Evolutionary conservation across 1,140 invertebrate genomes (phyloP).

Genomic region (Heliconius hewitsoni): DNA sequence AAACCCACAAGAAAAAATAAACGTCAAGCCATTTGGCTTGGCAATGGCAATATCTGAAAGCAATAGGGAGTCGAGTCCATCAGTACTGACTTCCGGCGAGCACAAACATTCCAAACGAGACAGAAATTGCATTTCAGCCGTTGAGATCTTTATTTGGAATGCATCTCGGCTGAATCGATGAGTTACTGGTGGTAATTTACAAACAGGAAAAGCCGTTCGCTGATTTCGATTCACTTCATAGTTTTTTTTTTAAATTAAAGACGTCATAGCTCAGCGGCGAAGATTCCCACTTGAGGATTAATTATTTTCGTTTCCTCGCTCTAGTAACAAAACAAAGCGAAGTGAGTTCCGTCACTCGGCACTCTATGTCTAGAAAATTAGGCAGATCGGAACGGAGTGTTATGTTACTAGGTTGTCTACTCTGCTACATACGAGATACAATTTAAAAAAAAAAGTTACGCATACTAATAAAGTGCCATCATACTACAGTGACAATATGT

Average conservation of each 20-base stretch:
- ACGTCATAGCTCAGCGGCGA: too few species aligned
- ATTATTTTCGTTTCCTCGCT: too few species aligned
- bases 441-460: too few species aligned
- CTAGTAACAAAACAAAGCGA: too few species aligned
- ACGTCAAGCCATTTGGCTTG: neutral
- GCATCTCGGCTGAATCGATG: conserved; percentile 15
- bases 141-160: conserved; percentile 25
- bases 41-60: conserved; percentile 41
- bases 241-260: neutral
- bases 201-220: conserved; percentile 7
- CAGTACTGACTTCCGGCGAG: conserved; percentile 32
- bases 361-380: too few species aligned
- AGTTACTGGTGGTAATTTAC: conserved; percentile 13
- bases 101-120: conserved; percentile 24
- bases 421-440: too few species aligned
- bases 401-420: too few species aligned
- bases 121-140: conserved; percentile 31
- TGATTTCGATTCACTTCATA: neutral
- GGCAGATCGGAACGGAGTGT: too few species aligned
- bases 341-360: too few species aligned
- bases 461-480: too few species aligned
- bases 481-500: too few species aligned
- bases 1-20: neutral
- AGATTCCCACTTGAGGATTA: too few species aligned
- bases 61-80: conserved; percentile 41